A percentile compares a stretch with the other conserved stretches of the same genome.
Evolutionary conservation across 2,888 invertebrate genomes (phyloP).

Genomic region (Sesia bembeciformis): DNA sequence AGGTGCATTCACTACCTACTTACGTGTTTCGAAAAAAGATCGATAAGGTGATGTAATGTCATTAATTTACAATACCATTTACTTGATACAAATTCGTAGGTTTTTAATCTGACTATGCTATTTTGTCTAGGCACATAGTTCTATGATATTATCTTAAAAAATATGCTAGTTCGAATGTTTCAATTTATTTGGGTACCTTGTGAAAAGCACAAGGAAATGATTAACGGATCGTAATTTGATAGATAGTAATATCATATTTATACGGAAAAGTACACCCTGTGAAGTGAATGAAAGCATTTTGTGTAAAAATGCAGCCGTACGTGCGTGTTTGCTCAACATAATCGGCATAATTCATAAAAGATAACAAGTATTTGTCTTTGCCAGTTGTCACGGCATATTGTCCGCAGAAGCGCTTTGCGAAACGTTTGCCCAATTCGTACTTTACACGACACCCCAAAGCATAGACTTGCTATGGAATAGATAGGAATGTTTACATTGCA

Average conservation of each 20-base stretch:
- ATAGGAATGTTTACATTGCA: constrained; percentile 19
- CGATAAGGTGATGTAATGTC: too few species aligned
- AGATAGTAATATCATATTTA: too few species aligned
- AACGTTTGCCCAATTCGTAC: constrained; percentile 52
- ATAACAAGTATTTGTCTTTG: constrained; percentile 70
- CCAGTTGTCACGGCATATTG: constrained; percentile 60
- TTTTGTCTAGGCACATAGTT: too few species aligned
- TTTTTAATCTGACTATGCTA: too few species aligned
- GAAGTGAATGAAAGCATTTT: constrained; percentile 44
- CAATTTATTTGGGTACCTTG: too few species aligned
- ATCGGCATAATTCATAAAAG: constrained; percentile 74
- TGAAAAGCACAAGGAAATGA: too few species aligned
- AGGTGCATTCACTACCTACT: too few species aligned
- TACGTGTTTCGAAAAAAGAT: background rate
- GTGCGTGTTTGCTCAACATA: constrained; percentile 65
- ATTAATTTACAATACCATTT: too few species aligned
- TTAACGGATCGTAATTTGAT: too few species aligned
- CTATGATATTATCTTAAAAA: too few species aligned
- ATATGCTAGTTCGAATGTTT: too few species aligned
- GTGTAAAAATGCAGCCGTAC: constrained; percentile 60
- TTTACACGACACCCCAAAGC: constrained; percentile 27
- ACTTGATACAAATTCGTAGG: too few species aligned
- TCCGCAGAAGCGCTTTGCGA: constrained; percentile 61
- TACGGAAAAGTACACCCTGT: constrained; percentile 34
- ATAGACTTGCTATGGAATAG: constrained; percentile 30